phyloP scores from a whole-genome alignment of 2,888 invertebrate genomes.

The Noctua comes region DNA sequence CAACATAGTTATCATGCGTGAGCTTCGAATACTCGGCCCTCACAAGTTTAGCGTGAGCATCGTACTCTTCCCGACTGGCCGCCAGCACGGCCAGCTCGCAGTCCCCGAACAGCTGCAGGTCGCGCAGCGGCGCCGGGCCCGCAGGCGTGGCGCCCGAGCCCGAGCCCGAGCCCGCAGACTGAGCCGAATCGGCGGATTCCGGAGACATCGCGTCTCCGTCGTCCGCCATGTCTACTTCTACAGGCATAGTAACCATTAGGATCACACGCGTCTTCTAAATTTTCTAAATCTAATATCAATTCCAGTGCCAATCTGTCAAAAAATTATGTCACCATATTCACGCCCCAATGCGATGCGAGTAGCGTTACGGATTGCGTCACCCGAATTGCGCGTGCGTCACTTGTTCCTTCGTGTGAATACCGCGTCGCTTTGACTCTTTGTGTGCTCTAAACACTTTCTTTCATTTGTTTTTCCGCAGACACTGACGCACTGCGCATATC shows the following conservation, averaged over 20 bases:
- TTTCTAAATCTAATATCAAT: background rate
- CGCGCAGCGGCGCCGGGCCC: conserved; percentile 74
- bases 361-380: background rate
- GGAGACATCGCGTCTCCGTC: background rate
- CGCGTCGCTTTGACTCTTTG: background rate
- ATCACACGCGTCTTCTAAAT: background rate
- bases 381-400: background rate
- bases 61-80: conserved; percentile 80
- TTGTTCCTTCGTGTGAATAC: background rate
- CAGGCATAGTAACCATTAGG: background rate
- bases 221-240: conserved; percentile 17
- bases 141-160: conserved; percentile 50
- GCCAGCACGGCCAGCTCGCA: conserved; percentile 86
- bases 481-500: background rate
- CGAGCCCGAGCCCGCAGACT: background rate
- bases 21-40: conserved; percentile 83
- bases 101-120: conserved; percentile 85
- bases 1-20: conserved; percentile 77
- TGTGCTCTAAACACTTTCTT: background rate
- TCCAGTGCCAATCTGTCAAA: background rate
- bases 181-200: background rate
- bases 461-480: background rate
- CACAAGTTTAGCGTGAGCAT: conserved; percentile 83
- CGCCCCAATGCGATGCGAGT: background rate
- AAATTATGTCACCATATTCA: background rate